Evolutionary conservation across 2,888 invertebrate genomes (phyloP), one percentile per base, ranked within the genome.

Genomic region (Gonocerus acuteangulatus): DNA sequence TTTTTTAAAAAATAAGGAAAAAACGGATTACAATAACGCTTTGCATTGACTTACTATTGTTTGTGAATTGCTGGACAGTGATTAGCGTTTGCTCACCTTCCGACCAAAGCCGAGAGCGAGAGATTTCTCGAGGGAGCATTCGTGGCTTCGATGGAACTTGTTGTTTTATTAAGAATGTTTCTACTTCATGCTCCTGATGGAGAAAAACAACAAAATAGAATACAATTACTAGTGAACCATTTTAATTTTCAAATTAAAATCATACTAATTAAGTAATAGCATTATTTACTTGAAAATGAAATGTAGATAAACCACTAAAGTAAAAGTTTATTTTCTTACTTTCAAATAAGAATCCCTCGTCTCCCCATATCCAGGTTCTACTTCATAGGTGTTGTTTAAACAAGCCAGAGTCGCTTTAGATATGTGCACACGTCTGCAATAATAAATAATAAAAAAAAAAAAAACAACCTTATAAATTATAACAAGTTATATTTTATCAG

Each of bases 291-390:
- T n/a, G n/a, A n/a, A n/a, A n/a, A n/a, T n/a, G n/a, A n/a, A n/a
- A n/a, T n/a, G n/a, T n/a, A n/a, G n/a, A n/a, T n/a, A n/a, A n/a
- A n/a, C n/a, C n/a, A n/a, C n/a, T n/a, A n/a, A n/a, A n/a, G n/a
- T n/a, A n/a, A n/a, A n/a, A n/a, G n/a, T n/a, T n/a, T n/a, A n/a
- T n/a, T n/a, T 27, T 27, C 58, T 66, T 66, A 75, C 76, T 69
- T 86, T 84, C 34, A 97, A 78, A 76, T 90, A 95, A 60, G 83
- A 78, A 74, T 93, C 88, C 52, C 95, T 79, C 16, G 84, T 83
- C 27, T 83, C 86, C 0, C 95, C 96, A 69, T 88, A 82, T 0
- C 96, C 96, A 0, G 90, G 87, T 72, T 96, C 96, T 61, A 96
- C 91, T 70, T 94, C 93, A 72, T 95, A 97, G 9, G 89, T 86